These are phyloP conservation scores for Tachysurus vachellii DNA, from an alignment of 2,113 vertebrate species.

Conservation along the genomic window DNA sequence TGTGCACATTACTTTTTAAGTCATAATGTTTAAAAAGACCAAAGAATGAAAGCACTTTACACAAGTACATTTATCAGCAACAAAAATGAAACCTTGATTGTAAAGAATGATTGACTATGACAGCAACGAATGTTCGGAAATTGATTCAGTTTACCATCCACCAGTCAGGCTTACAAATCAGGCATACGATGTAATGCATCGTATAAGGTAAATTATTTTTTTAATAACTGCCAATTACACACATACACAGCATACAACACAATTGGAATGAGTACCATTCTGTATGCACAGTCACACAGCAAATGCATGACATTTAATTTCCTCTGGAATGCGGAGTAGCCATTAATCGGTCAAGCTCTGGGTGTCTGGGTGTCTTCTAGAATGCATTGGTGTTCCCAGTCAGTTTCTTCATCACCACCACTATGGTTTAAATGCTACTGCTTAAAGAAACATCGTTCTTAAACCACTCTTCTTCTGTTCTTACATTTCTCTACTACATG, in stretches of 20 bases:
- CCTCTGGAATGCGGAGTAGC: constrained; percentile 57
- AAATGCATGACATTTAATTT: constrained; percentile 58
- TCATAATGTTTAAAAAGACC: not conserved
- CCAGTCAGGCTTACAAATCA: not conserved
- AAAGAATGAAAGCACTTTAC: not conserved
- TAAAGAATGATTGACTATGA: not conserved
- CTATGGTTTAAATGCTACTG: constrained; percentile 12
- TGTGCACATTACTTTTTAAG: not conserved
- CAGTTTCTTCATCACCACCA: constrained; percentile 40
- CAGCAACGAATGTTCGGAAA: not conserved
- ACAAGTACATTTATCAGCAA: not conserved
- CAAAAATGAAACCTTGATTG: not conserved
- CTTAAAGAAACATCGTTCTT: not conserved
- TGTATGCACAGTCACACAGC: constrained; percentile 40
- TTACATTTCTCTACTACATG: constrained; percentile 6
- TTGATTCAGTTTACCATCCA: not conserved
- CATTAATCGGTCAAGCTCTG: constrained; percentile 30
- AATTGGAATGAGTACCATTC: constrained; percentile 31
- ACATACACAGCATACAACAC: constrained; percentile 43
- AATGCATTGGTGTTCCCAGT: constrained; percentile 28
- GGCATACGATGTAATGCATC: not conserved
- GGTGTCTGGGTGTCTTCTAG: constrained; percentile 42
- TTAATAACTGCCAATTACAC: constrained; percentile 4
- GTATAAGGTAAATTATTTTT: not conserved
- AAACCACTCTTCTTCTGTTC: not conserved